phyloP scores from a whole-genome alignment of 2,797 vertebrate species.

The Austrolebias charrua region DNA sequence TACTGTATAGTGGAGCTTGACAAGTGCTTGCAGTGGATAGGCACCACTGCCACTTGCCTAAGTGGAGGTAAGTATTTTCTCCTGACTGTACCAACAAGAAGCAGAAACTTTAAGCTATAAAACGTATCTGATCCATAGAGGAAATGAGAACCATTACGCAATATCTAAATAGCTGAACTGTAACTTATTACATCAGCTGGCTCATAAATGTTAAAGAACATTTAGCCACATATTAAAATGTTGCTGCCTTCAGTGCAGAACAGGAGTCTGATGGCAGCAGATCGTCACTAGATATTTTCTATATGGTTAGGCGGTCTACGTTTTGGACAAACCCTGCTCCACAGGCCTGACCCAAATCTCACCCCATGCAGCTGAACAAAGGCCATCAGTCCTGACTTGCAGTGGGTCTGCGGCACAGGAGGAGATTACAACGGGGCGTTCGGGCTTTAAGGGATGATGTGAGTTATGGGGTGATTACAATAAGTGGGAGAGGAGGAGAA shows the following conservation, averaged over 20 bases:
- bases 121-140: conserved; percentile 4
- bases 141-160: too few species aligned
- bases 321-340: conserved; percentile 37
- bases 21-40: conserved; percentile 66
- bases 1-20: conserved; percentile 68
- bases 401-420: conserved; percentile 63
- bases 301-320: conserved; percentile 21
- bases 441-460: conserved; percentile 76
- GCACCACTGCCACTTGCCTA: conserved; percentile 62
- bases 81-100: conserved; percentile 33
- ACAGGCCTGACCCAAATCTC: conserved; percentile 73
- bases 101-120: conserved; percentile 16
- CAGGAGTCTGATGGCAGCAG: neutral
- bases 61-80: conserved; percentile 59
- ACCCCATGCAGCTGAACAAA: conserved; percentile 74
- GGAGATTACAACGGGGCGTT: conserved; percentile 63
- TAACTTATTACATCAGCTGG: neutral
- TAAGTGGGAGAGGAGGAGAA: conserved; percentile 48
- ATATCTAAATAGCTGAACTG: neutral
- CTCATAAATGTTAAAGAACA: neutral
- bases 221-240: neutral
- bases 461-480: conserved; percentile 78
- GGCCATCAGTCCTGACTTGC: conserved; percentile 58
- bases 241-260: conserved; percentile 8
- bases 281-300: conserved; percentile 7